Evolutionary conservation across 1,140 invertebrate species (phyloP), one percentile per base, ranked within the genome.

Genomic region (Neodiprion lecontei): DNA sequence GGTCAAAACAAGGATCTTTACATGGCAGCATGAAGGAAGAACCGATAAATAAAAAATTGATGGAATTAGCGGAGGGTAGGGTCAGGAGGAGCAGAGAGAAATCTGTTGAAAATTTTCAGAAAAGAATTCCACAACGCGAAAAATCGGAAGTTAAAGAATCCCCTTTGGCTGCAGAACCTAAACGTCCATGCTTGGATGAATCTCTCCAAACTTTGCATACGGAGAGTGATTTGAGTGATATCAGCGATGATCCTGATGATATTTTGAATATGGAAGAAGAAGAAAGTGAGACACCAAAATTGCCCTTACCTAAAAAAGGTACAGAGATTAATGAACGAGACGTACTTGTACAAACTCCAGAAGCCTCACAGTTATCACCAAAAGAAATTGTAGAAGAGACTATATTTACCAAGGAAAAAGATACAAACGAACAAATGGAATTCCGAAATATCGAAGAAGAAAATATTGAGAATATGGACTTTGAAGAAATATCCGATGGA

Each of bases 401-500:
- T 23, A 67, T 79, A 5, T 82, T 80, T 73, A n/a, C 70, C 5
- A 84, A 82, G 71, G 83, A 84, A 28, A 84, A 83, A 28, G 83
- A 84, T 48, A 50, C 74, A 9, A 66, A 78, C 0, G 82, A 84
- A 75, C 47, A 75, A 77, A 81, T 83, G 72, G 50, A 67, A 12
- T 71, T 50, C 67, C 82, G 82, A 69, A 85, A 83, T 67, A 86
- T 91, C 68, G 92, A 92, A 79, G 92, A 93, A 65, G 93, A 94
- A 75, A 92, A 93, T 77, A 92, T 92, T 85, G 91, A 93, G 76
- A 91, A 93, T 78, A 91, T 96, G 84, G 95, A 96, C 79, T 96
- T 96, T 89, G 95, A 96, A 88, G 95, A 96, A 89, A 96, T 96
- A 79, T 96, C 95, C 23, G 95, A 96, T 86, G 95, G 95, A 74